A percentile compares a stretch with the other conserved stretches of the same genome.
Conservation (phyloP, 2,113 vertebrate genomes). For the Mesembrinibis cayennensis region DNA sequence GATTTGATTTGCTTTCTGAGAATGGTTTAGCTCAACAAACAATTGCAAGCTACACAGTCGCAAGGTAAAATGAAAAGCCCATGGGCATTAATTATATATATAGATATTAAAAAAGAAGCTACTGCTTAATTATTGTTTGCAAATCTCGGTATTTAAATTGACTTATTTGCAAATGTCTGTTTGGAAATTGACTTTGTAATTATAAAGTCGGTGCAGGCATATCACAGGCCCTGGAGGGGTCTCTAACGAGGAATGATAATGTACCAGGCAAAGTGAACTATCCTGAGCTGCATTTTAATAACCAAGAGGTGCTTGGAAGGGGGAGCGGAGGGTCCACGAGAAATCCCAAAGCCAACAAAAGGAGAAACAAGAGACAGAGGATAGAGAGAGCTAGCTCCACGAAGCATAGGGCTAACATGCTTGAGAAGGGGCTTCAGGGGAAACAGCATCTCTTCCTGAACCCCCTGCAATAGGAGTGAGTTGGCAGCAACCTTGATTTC, state of each 20-base stretch:
- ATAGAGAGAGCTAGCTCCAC: background rate
- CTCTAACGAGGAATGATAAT: constrained; percentile 83
- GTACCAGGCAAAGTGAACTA: constrained; percentile 75
- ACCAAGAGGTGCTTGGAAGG: constrained; percentile 51
- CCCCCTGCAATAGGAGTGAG: background rate
- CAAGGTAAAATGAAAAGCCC: constrained; percentile 78
- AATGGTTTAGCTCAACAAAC: constrained; percentile 73
- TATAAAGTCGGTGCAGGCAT: constrained; percentile 78
- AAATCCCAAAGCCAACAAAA: constrained; percentile 50
- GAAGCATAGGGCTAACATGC: background rate
- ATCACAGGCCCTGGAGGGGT: constrained; percentile 79
- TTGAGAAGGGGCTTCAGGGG: background rate
- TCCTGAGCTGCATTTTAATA: constrained; percentile 80
- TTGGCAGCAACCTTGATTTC: background rate
- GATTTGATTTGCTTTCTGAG: constrained; percentile 72
- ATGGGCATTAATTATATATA: constrained; percentile 81
- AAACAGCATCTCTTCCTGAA: background rate
- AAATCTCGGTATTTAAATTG: constrained; percentile 84
- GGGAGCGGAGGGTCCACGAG: background rate
- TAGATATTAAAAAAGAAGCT: constrained; percentile 79
- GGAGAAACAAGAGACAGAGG: background rate
- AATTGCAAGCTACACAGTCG: constrained; percentile 69
- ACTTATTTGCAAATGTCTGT: constrained; percentile 85
- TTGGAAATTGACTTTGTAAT: constrained; percentile 87
- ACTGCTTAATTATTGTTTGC: constrained; percentile 86